Base-by-base conservation (phyloP, 2,113 vertebrate genomes). In the Brachypteracias leptosomus region DNA sequence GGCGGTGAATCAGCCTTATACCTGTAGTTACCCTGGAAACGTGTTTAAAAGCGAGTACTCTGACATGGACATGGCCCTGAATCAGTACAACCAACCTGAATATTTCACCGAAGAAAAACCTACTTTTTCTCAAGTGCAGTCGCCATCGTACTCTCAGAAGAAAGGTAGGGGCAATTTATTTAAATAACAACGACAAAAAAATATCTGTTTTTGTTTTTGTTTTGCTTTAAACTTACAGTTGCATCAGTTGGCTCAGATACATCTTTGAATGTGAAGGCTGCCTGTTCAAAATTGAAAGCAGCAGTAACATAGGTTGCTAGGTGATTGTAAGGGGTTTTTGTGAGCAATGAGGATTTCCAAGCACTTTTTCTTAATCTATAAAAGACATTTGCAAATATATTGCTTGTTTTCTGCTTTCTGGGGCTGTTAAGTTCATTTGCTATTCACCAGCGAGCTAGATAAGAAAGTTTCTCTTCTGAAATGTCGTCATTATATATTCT, bases 11-110 rank as follows among this genome's bases (percentile, higher is more conserved):
- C 99, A 99, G 98, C 98, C 98, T 95, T 99, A 98, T 97, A 98
- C 98, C 72, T 99, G 98, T 97, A 98, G 98, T 86, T 99, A 99
- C 96, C 97, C 98, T 90, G 98, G 98, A 89, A 98, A 97, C 96
- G 96, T 98, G 93, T 99, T 99, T 96, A 99, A 98, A 98, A 99
- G 95, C 95, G 99, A 99, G 97, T 98, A 98, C 95, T 99, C 98
- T 98, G 97, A 97, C 98, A 98, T 98, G 98, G 99, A 99, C 96
- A 98, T 99, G 96, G 98, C 99, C 92, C 98, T 99, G 81, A 98
- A 98, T 97, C 98, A 98, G 94, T 99, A 98, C 98, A 98, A 98
- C 97, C 98, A 99, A 97, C 98, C 98, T 85, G 99, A 99, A 73
- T 99, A 98, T 97, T 99, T 98, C 97, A 96, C 98, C 36, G 99